Conservation (phyloP, 1,140 invertebrate genomes). For the Nixonia krombeini region DNA sequence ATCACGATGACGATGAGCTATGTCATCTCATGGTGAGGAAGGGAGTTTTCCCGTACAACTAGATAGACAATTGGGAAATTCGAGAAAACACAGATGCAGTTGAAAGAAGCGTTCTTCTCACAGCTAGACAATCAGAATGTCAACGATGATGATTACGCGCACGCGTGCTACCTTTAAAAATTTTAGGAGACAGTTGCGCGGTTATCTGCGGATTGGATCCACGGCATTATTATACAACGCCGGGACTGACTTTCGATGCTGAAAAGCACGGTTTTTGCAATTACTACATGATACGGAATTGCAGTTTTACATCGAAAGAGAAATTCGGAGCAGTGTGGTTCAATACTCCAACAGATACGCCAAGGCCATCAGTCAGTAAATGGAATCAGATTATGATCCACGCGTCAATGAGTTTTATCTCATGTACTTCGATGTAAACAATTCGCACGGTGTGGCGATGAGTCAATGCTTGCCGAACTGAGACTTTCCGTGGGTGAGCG, state of each 20-base stretch:
- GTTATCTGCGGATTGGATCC: constrained; percentile 57
- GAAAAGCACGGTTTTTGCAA: constrained; percentile 65
- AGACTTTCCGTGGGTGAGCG: too few relatives aligned
- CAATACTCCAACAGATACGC: too few relatives aligned
- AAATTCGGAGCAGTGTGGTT: constrained; percentile 60
- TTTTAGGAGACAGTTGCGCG: constrained; percentile 50
- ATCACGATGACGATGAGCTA: too few relatives aligned
- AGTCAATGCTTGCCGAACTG: too few relatives aligned
- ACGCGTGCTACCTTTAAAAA: constrained; percentile 67
- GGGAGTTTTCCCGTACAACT: constrained; percentile 56
- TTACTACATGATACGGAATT: constrained; percentile 60
- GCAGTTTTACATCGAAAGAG: constrained; percentile 54
- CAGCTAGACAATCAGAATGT: too few relatives aligned
- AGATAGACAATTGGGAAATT: constrained; percentile 45
- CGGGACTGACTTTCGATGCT: constrained; percentile 63
- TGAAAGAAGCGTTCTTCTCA: constrained; percentile 58
- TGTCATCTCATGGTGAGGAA: constrained; percentile 50
- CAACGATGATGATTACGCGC: too few relatives aligned
- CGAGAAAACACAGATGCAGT: constrained; percentile 50
- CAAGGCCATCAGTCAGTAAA: too few relatives aligned
- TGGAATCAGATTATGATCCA: too few relatives aligned
- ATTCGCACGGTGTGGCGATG: too few relatives aligned
- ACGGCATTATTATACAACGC: too few relatives aligned
- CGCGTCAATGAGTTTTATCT: too few relatives aligned
- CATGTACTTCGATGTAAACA: too few relatives aligned